Evolutionary conservation across 2,113 vertebrate genomes (phyloP).

Genomic region (Oophaga pumilio): DNA sequence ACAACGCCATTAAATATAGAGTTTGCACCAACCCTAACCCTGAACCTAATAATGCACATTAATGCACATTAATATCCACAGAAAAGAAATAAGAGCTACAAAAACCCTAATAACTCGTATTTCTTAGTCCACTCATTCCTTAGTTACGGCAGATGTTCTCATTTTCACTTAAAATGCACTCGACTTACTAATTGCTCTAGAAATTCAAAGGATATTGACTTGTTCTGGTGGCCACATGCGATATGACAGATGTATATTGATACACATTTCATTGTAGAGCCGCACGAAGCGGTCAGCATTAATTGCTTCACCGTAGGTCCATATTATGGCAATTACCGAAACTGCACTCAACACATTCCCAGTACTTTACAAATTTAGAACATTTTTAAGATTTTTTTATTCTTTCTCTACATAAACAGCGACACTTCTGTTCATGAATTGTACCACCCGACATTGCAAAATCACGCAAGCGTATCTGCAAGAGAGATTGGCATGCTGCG

Average conservation of each 20-base stretch:
- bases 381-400: too few relatives aligned
- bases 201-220: conserved; percentile 1
- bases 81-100: background rate
- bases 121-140: background rate
- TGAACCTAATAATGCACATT: too few relatives aligned
- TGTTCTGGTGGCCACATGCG: background rate
- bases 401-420: too few relatives aligned
- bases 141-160: background rate
- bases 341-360: too few relatives aligned
- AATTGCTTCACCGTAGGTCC: background rate
- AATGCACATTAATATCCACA: background rate
- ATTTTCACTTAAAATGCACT: background rate
- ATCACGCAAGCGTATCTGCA: too few relatives aligned
- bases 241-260: background rate
- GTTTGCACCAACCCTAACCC: too few relatives aligned
- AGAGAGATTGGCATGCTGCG: too few relatives aligned
- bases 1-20: too few relatives aligned
- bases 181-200: background rate
- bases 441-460: too few relatives aligned
- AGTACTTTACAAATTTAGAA: too few relatives aligned
- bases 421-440: too few relatives aligned
- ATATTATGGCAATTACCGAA: background rate
- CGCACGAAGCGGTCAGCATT: background rate
- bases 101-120: background rate
- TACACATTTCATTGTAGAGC: background rate